phyloP scores from a whole-genome alignment of 2,113 vertebrate genomes.

The Carollia perspicillata region DNA sequence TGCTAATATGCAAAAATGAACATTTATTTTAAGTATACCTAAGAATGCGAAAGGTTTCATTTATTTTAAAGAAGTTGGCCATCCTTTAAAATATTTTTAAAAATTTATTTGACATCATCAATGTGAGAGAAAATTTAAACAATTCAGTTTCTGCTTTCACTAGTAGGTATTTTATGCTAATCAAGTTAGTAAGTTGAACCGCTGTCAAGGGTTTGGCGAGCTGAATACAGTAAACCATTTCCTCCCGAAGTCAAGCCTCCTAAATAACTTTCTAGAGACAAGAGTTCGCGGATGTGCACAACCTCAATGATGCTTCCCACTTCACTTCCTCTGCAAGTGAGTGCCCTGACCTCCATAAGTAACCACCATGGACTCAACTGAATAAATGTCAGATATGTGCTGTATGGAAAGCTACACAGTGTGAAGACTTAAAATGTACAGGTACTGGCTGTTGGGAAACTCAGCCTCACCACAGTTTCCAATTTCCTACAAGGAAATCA shows the following conservation, averaged over 20 bases:
- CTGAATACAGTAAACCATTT: background rate
- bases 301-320: background rate
- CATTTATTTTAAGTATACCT: background rate
- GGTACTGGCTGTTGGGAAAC: background rate
- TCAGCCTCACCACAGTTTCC: background rate
- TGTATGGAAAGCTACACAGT: background rate
- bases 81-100: conserved; percentile 5
- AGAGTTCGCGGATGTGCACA: background rate
- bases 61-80: background rate
- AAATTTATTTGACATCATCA: background rate
- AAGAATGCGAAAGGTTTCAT: background rate
- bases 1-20: conserved; percentile 5
- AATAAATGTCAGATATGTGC: background rate
- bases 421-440: background rate
- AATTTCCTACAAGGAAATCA: background rate
- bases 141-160: conserved; percentile 9
- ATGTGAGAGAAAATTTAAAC: conserved; percentile 21
- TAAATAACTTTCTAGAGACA: background rate
- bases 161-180: conserved; percentile 32
- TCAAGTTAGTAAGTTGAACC: background rate
- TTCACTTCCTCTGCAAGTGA: background rate
- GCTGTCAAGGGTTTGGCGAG: background rate
- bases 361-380: background rate
- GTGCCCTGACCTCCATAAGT: background rate
- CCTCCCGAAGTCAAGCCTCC: background rate